These are phyloP conservation scores for Lota lota DNA, from an alignment of 2,113 vertebrate genomes.

Conservation along the genomic window DNA sequence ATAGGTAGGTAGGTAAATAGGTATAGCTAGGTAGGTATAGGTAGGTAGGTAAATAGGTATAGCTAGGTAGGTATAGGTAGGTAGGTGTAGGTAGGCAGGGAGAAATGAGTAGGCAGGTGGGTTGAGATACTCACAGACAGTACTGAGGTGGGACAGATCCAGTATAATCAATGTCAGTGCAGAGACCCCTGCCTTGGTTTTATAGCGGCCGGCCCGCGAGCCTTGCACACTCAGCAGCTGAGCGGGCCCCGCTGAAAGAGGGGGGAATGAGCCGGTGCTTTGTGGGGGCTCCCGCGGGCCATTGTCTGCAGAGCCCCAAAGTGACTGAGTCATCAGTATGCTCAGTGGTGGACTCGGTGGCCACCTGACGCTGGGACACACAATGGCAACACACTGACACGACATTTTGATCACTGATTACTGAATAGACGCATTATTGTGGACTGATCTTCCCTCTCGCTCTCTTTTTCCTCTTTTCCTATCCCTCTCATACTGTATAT, in stretches of 20 bases:
- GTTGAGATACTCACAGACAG: slow-evolving; percentile 73
- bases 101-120: slow-evolving; percentile 15
- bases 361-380: slow-evolving; percentile 50
- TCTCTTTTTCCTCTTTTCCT: slow-evolving; percentile 22
- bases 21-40: too few species aligned
- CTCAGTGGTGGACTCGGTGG: slow-evolving; percentile 42
- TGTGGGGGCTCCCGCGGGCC: slow-evolving; percentile 61
- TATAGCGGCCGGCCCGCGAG: slow-evolving; percentile 69
- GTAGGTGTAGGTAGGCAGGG: neutral
- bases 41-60: too few species aligned
- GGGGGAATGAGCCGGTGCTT: slow-evolving; percentile 66
- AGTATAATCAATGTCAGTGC: slow-evolving; percentile 67
- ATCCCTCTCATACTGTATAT: slow-evolving; percentile 9
- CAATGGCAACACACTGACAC: slow-evolving; percentile 73
- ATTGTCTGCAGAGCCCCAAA: slow-evolving; percentile 71
- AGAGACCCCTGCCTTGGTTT: slow-evolving; percentile 55
- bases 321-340: slow-evolving; percentile 74
- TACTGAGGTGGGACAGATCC: slow-evolving; percentile 75
- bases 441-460: slow-evolving; percentile 58
- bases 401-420: slow-evolving; percentile 69
- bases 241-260: slow-evolving; percentile 59
- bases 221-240: slow-evolving; percentile 80
- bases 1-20: too few species aligned
- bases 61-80: too few species aligned
- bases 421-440: slow-evolving; percentile 67